Evolutionary conservation across 2,113 vertebrate species (phyloP).

Genomic region (Chloebia gouldiae): DNA sequence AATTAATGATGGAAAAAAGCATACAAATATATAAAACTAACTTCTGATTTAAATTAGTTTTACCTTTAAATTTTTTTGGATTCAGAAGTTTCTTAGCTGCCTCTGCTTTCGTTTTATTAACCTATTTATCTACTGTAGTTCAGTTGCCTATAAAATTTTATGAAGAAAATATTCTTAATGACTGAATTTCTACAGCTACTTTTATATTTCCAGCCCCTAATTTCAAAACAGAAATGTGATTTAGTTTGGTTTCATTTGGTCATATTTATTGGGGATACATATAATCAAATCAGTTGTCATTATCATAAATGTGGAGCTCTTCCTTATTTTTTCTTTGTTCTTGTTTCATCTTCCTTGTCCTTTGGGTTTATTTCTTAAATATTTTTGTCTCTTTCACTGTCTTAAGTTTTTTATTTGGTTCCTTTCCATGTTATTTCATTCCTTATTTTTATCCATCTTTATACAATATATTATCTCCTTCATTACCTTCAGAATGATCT

Average conservation of each 20-base stretch:
- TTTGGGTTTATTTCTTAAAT: neutral
- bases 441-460: neutral
- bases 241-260: neutral
- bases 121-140: neutral
- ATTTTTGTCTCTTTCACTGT: neutral
- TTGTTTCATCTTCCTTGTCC: neutral
- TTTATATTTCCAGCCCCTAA: neutral
- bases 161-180: neutral
- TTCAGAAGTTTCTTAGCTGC: neutral
- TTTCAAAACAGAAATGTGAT: neutral
- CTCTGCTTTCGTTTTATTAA: neutral
- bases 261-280: neutral
- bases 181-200: neutral
- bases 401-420: neutral
- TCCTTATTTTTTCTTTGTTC: neutral
- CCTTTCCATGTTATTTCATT: neutral
- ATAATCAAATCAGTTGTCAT: neutral
- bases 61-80: neutral
- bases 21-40: neutral
- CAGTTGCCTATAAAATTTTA: neutral
- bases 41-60: neutral
- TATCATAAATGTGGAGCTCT: neutral
- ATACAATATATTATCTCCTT: neutral
- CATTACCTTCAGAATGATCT: neutral
- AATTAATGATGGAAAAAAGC: neutral